Evolutionary conservation across 2,113 vertebrate genomes (phyloP).

Genomic region (Zosterops lateralis): DNA sequence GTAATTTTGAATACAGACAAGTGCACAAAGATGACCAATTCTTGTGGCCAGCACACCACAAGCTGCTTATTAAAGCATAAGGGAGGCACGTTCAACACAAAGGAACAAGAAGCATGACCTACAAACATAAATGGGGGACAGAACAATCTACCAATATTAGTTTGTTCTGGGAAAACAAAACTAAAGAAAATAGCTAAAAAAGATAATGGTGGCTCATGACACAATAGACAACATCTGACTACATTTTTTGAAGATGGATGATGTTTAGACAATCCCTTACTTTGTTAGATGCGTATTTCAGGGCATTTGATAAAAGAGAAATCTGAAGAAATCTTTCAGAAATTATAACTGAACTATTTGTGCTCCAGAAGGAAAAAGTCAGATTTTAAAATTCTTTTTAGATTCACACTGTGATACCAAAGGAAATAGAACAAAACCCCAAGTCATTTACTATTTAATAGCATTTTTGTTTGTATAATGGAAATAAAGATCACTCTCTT

Average conservation of each 20-base stretch:
- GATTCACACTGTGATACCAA: not conserved
- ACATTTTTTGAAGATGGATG: not conserved
- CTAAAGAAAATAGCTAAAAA: not conserved
- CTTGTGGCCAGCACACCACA: not conserved
- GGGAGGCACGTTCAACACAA: not conserved
- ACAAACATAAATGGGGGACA: not conserved
- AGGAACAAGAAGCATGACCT: not conserved
- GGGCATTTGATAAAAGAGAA: not conserved
- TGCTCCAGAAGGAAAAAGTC: not conserved
- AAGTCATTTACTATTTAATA: not conserved
- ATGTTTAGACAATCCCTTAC: not conserved
- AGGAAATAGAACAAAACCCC: not conserved
- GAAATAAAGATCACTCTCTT: not conserved
- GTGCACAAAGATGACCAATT: not conserved
- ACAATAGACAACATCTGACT: not conserved
- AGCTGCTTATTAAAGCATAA: not conserved
- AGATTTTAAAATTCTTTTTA: not conserved
- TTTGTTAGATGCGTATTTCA: rapidly evolving
- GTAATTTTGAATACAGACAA: not conserved
- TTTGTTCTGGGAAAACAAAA: not conserved
- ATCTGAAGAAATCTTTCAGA: not conserved
- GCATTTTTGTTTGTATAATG: not conserved
- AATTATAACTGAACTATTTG: not conserved
- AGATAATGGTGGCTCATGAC: not conserved
- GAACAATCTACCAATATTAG: not conserved